Conservation (phyloP, 2,888 invertebrate species). For the Saturnia pavonia region DNA sequence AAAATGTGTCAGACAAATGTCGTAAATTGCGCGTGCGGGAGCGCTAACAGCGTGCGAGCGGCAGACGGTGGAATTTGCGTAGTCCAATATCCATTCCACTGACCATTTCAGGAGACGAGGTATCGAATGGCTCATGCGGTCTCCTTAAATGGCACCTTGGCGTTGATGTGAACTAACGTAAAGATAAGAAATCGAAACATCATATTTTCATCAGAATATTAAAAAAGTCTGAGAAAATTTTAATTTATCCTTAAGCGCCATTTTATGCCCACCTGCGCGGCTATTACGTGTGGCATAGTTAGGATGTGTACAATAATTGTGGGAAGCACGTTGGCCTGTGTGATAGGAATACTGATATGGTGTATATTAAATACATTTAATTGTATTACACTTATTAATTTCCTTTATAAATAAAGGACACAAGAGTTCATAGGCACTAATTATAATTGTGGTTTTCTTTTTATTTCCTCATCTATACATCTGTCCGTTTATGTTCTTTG, state of each 20-base stretch:
- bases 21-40: too few relatives aligned
- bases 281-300: conserved; percentile 48
- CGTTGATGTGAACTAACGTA: too few relatives aligned
- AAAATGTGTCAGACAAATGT: too few relatives aligned
- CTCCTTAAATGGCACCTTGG: too few relatives aligned
- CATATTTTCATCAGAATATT: not conserved
- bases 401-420: not conserved
- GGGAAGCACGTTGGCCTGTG: conserved; percentile 34
- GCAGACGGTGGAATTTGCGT: too few relatives aligned
- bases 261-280: conserved; percentile 23
- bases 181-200: too few relatives aligned
- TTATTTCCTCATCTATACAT: not conserved
- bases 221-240: not conserved
- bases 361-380: conserved; percentile 8
- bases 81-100: too few relatives aligned
- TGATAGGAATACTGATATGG: conserved; percentile 40
- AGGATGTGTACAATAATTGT: conserved; percentile 46
- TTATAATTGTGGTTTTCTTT: not conserved
- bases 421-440: not conserved
- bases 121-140: too few relatives aligned
- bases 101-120: too few relatives aligned
- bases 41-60: too few relatives aligned
- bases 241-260: conserved; percentile 8
- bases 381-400: conserved; percentile 11
- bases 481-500: too few relatives aligned